Evolutionary conservation across 2,888 invertebrate genomes (phyloP).

Genomic region (Colletes collaris): DNA sequence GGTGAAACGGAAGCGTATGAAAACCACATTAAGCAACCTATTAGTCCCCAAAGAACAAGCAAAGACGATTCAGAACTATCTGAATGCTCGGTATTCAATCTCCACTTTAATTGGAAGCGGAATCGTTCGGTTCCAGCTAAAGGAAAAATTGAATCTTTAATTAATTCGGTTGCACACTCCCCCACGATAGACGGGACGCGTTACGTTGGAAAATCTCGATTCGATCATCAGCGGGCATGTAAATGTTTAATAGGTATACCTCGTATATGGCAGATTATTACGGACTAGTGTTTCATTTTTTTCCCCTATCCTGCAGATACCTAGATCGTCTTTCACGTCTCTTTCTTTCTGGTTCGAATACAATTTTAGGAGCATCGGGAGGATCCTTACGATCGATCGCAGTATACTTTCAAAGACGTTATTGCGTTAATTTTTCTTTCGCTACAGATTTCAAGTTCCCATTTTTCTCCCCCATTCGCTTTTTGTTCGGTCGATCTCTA

Average conservation of each 20-base stretch:
- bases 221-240: constrained; percentile 48
- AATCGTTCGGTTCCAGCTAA: neutral
- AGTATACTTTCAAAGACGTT: constrained; percentile 70
- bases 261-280: constrained; percentile 72
- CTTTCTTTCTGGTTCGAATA: constrained; percentile 55
- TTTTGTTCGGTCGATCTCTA: constrained; percentile 44
- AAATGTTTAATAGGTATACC: constrained; percentile 69
- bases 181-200: neutral
- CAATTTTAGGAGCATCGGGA: constrained; percentile 51
- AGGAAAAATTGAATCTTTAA: constrained; percentile 10
- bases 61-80: neutral
- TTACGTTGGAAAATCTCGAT: constrained; percentile 14
- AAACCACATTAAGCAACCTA: neutral
- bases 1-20: neutral
- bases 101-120: neutral
- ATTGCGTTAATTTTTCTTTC: constrained; percentile 61
- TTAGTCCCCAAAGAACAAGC: neutral
- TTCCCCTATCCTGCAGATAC: constrained; percentile 52
- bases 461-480: neutral
- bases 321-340: constrained; percentile 37
- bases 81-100: neutral
- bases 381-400: constrained; percentile 56
- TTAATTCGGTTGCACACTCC: constrained; percentile 27
- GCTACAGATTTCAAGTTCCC: constrained; percentile 43
- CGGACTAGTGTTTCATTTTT: constrained; percentile 68